phyloP scores from a whole-genome alignment of 1,140 invertebrate species.

The Pogonomyrmex californicus region DNA sequence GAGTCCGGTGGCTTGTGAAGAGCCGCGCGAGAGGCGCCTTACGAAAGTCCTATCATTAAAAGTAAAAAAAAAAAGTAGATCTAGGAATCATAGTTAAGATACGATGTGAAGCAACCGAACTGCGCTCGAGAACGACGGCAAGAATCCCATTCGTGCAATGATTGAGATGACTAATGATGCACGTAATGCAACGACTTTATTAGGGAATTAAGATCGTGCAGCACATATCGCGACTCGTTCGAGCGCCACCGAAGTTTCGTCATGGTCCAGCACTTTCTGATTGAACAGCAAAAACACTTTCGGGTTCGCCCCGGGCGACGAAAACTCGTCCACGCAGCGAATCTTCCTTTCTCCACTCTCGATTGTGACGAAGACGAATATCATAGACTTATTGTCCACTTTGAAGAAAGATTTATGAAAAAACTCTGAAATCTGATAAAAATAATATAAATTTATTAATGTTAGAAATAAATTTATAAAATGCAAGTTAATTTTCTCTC shows the following conservation, averaged over 20 bases:
- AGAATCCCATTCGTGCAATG: conserved; percentile 14
- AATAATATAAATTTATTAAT: neutral
- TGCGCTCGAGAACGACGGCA: conserved; percentile 3
- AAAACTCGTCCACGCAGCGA: conserved; percentile 36
- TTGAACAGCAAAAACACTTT: conserved; percentile 42
- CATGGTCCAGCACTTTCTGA: conserved; percentile 45
- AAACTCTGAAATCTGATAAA: conserved; percentile 4
- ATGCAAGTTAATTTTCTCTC: neutral
- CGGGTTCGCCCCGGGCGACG: conserved; percentile 53
- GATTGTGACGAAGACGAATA: conserved; percentile 16
- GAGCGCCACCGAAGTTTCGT: conserved; percentile 8
- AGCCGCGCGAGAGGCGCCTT: neutral
- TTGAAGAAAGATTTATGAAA: neutral
- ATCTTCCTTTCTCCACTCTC: conserved; percentile 62
- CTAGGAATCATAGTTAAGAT: conserved; percentile 11
- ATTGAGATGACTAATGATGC: conserved; percentile 38
- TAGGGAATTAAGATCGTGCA: conserved; percentile 43
- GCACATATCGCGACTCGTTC: neutral
- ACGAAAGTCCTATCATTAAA: conserved; percentile 34
- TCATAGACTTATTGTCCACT: neutral
- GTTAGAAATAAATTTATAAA: neutral
- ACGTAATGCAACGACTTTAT: conserved; percentile 26
- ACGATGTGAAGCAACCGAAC: conserved; percentile 30
- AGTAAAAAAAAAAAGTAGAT: conserved; percentile 33
- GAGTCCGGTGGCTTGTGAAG: neutral